A percentile compares a stretch with the other conserved stretches of the same genome.
These are phyloP conservation scores for Octonoba sinensis DNA, from an alignment of 2,888 invertebrate species.

Conservation along the genomic window DNA sequence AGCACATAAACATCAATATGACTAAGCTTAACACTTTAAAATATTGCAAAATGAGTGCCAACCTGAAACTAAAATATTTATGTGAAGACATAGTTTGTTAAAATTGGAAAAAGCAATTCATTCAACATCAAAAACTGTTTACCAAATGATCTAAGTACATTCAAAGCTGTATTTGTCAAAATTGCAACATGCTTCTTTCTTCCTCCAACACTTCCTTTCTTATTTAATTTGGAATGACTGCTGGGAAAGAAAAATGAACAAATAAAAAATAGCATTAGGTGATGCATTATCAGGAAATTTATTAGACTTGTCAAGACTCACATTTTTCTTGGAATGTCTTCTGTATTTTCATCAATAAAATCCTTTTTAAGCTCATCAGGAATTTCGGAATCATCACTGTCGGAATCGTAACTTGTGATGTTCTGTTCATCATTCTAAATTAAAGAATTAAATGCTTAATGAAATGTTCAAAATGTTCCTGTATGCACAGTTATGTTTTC, in stretches of 20 bases:
- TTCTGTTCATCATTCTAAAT: constrained; percentile 38
- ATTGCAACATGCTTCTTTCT: constrained; percentile 73
- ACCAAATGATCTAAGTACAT: constrained; percentile 83
- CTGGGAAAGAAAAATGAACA: no score
- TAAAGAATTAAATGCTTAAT: no score
- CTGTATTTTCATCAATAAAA: constrained; percentile 79
- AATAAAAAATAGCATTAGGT: neutral
- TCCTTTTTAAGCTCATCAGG: constrained; percentile 80
- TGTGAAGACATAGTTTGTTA: no score
- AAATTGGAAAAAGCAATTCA: neutral
- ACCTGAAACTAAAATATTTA: no score
- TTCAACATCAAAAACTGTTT: constrained; percentile 39
- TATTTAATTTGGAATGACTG: constrained; percentile 28
- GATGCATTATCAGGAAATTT: neutral
- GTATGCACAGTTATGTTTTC: no score
- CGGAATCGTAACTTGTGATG: constrained; percentile 56
- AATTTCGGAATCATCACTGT: constrained; percentile 72
- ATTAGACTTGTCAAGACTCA: constrained; percentile 19
- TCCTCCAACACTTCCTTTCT: constrained; percentile 29
- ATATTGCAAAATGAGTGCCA: no score
- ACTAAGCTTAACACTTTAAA: no score
- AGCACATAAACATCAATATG: no score
- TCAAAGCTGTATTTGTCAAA: constrained; percentile 91
- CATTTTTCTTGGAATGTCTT: constrained; percentile 69
- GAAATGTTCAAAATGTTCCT: no score